Evolutionary conservation across 1,140 invertebrate genomes (phyloP).

Genomic region (Trichonephila clavata): DNA sequence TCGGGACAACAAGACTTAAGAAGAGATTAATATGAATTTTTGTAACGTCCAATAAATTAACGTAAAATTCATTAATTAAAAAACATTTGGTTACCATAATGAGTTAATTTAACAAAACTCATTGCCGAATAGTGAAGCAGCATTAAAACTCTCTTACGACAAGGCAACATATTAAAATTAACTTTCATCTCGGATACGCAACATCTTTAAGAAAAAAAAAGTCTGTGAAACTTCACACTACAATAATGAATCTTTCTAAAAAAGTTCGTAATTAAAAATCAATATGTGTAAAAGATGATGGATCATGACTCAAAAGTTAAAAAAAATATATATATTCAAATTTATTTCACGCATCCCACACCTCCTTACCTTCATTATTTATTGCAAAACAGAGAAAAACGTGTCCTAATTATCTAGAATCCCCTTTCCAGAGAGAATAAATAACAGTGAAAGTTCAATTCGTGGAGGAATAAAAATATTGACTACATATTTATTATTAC

Average conservation of each 20-base stretch:
- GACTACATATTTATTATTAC: not conserved
- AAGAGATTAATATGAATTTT: too few species aligned
- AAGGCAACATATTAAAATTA: too few species aligned
- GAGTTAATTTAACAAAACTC: too few species aligned
- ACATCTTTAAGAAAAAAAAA: too few species aligned
- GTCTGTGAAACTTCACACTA: too few species aligned
- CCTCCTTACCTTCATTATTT: not conserved
- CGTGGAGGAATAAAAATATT: not conserved
- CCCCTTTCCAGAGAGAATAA: not conserved
- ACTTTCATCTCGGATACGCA: too few species aligned
- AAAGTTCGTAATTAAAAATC: not conserved
- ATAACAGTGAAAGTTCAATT: not conserved
- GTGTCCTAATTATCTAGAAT: not conserved
- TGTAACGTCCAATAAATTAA: too few species aligned
- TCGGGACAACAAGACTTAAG: too few species aligned
- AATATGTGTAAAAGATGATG: not conserved
- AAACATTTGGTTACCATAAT: too few species aligned
- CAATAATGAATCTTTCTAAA: not conserved
- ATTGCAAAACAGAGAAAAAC: not conserved
- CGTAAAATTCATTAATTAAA: too few species aligned
- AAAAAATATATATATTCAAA: not conserved
- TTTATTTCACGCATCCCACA: not conserved
- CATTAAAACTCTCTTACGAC: too few species aligned
- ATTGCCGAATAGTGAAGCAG: too few species aligned
- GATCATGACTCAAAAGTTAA: not conserved